Evolutionary conservation across 92 coral and sea anemone genomes (phyloP).

Genomic region (Plumapathes pennacea): DNA sequence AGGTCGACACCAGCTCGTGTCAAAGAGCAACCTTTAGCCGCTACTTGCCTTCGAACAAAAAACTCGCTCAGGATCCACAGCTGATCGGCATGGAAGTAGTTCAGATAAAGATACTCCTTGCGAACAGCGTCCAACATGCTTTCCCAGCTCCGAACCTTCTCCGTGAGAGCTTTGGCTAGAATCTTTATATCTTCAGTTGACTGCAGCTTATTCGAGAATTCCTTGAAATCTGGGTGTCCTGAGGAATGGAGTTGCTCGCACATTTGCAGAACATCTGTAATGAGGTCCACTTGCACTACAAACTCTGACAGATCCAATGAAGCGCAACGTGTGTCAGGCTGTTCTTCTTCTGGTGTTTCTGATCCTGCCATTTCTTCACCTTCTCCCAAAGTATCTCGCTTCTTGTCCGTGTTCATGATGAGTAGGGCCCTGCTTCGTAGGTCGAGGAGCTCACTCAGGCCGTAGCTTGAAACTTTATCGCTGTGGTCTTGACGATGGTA

Average conservation of each 20-base stretch:
- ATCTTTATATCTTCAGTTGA: slow-evolving; percentile 45
- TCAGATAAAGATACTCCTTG: slow-evolving; percentile 58
- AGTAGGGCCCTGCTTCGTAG: slow-evolving; percentile 95
- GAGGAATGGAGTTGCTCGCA: slow-evolving; percentile 51
- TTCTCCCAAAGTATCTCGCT: slow-evolving; percentile 6
- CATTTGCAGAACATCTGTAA: slow-evolving; percentile 63
- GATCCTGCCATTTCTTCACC: slow-evolving; percentile 1
- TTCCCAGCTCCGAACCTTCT: slow-evolving; percentile 57
- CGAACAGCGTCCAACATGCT: slow-evolving; percentile 39
- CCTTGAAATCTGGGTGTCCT: slow-evolving; percentile 57
- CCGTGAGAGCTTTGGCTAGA: slow-evolving; percentile 23
- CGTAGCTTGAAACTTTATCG: slow-evolving; percentile 54
- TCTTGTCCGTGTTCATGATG: slow-evolving; percentile 78
- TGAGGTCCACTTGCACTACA: slow-evolving; percentile 65
- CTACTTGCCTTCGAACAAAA: slow-evolving; percentile 11
- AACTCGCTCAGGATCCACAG: slow-evolving; percentile 55
- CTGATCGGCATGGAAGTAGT: slow-evolving; percentile 67
- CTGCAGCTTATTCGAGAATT: slow-evolving; percentile 50
- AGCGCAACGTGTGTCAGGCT: too few species aligned
- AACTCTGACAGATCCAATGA: slow-evolving; percentile 54
- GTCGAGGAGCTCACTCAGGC: slow-evolving; percentile 75
- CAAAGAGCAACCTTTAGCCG: slow-evolving; percentile 1
- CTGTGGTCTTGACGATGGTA: slow-evolving; percentile 54
- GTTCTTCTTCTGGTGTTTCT: slow-evolving; percentile 1
- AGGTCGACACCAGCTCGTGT: slow-evolving; percentile 3